These are phyloP conservation scores for Portevinia maculata DNA, from an alignment of 2,888 invertebrate genomes.

Conservation along the genomic window DNA sequence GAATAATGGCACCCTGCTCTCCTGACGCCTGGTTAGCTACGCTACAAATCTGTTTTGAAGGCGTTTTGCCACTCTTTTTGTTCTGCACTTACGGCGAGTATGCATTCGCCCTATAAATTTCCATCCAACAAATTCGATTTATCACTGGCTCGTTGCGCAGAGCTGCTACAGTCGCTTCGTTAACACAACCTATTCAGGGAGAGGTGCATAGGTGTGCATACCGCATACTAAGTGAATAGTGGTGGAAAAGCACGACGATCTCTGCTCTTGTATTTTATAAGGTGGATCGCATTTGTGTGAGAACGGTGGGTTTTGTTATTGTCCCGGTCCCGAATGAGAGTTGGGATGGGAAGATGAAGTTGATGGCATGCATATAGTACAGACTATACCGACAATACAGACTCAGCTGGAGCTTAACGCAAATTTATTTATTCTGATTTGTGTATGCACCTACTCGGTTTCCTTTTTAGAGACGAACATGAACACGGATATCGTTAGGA, in stretches of 20 bases:
- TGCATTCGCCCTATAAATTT: slow-evolving; percentile 66
- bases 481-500: slow-evolving; percentile 74
- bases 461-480: slow-evolving; percentile 66
- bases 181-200: slow-evolving; percentile 49
- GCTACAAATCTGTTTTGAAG: slow-evolving; percentile 71
- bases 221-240: neutral
- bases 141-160: slow-evolving; percentile 70
- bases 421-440: slow-evolving; percentile 73
- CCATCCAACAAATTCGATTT: slow-evolving; percentile 71
- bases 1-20: slow-evolving; percentile 49
- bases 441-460: slow-evolving; percentile 73
- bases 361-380: slow-evolving; percentile 19
- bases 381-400: slow-evolving; percentile 22
- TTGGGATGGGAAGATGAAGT: slow-evolving; percentile 4
- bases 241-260: slow-evolving; percentile 38
- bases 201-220: slow-evolving; percentile 19
- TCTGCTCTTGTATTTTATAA: slow-evolving; percentile 30
- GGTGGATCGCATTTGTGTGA: slow-evolving; percentile 37
- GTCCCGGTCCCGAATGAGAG: slow-evolving; percentile 20
- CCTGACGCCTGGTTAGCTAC: slow-evolving; percentile 49
- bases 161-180: slow-evolving; percentile 53
- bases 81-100: slow-evolving; percentile 35
- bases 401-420: slow-evolving; percentile 73
- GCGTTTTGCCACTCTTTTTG: slow-evolving; percentile 73
- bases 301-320: slow-evolving; percentile 7